Evolutionary conservation across 2,888 invertebrate species (phyloP), one percentile per base, ranked within the genome.

Genomic region (Hirtodrosophila histrioides): DNA sequence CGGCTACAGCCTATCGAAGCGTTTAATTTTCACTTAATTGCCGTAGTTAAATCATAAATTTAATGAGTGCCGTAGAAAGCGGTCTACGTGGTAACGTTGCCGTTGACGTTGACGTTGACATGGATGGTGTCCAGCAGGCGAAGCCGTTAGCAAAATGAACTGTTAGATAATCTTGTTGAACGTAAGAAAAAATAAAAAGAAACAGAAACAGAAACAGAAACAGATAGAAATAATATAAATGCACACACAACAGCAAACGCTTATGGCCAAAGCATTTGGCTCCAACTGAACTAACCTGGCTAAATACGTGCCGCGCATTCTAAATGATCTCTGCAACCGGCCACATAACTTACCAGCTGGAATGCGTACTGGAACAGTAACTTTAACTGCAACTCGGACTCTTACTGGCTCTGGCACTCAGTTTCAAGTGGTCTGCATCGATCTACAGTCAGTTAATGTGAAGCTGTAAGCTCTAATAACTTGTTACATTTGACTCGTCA

Each of bases 21-120:
- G 63, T 78, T 86, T 83, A 86, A 75, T 81, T 86, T 86, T 86
- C 78, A 78, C 68, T 72, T 83, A 81, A 83, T 83, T 84, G 75
- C 78, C 69, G 71, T 67, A 80, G 75, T 78, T 83, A 80, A 86
- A 83, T 86, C 75, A 80, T 78, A 80, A 83, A 82, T 69, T 80
- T 66, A 82, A 75, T 69, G 86, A 78, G 51, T 63, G 61, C 55
- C 56, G 45, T 70, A 80, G 83, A 86, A 86, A 82, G 75, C 80
- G 65, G 65, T 17, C 61, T 62, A 40, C 53, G 56, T 54, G 48
- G 27, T 37, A 36, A 5, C 58, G 50, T 33, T 45, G 29, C 57
- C 44, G 55, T 58, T 48, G 44, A 61, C 44, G 56, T 27, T 44
- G 40, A n/a, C 43, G 57, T 51, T 58, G 55, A 49, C 56, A 64